Conservation (phyloP, 2,888 invertebrate species). For the Papilio demoleus region DNA sequence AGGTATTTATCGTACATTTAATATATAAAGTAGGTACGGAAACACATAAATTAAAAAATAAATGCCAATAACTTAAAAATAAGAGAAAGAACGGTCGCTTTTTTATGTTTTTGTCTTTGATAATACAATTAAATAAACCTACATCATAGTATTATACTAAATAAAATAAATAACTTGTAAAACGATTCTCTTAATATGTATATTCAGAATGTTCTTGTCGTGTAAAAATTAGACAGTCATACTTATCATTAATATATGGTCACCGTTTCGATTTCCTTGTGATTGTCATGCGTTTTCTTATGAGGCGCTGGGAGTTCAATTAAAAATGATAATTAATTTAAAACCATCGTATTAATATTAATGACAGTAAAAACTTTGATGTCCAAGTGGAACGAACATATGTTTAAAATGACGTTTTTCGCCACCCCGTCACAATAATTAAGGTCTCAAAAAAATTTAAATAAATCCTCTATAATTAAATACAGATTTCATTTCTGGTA, state of each 20-base stretch:
- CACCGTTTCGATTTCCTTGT: slow-evolving; percentile 33
- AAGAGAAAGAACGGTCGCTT: not conserved
- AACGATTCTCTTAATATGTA: not conserved
- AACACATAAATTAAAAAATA: too few relatives aligned
- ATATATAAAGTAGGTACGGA: too few relatives aligned
- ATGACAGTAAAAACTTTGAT: slow-evolving; percentile 32
- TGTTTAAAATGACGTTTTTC: slow-evolving; percentile 16
- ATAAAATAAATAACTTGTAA: too few relatives aligned
- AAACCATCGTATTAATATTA: slow-evolving; percentile 27
- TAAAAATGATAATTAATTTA: slow-evolving; percentile 39
- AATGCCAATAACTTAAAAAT: not conserved
- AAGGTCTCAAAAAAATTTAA: not conserved
- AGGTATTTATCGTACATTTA: too few relatives aligned
- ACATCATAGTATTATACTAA: too few relatives aligned
- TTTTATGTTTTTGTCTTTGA: not conserved
- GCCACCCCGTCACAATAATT: not conserved
- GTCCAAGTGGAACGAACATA: slow-evolving; percentile 20
- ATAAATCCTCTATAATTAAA: too few relatives aligned
- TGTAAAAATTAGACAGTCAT: slow-evolving; percentile 1
- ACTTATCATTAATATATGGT: not conserved
- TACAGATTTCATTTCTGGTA: too few relatives aligned
- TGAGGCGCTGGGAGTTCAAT: slow-evolving; percentile 39
- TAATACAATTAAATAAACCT: too few relatives aligned
- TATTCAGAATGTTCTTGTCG: not conserved
- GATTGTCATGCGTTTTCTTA: slow-evolving; percentile 40